Base-by-base conservation (phyloP, 1,140 invertebrate genomes). In the Helicorthomorpha holstii region DNA sequence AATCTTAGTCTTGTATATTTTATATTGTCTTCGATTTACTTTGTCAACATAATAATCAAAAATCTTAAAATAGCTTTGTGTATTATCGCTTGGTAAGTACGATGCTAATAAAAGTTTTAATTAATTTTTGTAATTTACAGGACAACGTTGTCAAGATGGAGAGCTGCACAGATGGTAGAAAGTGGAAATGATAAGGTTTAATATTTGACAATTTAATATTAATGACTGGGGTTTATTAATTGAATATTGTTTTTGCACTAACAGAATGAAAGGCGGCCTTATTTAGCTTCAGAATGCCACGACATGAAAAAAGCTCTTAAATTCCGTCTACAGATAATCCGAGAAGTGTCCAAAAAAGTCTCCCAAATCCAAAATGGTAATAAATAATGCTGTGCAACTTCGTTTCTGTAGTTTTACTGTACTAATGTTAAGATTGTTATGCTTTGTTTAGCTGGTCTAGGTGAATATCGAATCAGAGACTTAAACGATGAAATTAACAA, bases 401-500 rank as follows among this genome's bases (percentile, higher is more conserved):
- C n/a, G n/a, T n/a, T n/a, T n/a, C n/a, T n/a, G n/a, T n/a, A n/a
- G n/a, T n/a, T n/a, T n/a, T n/a, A n/a, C n/a, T n/a, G n/a, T n/a
- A n/a, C n/a, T n/a, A n/a, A n/a, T n/a, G 7, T 34, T 16, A 34
- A 7, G 29, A 34, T 34, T 34, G 7, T 7, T 34, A 16, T 34
- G 7, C 29, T 57, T 56, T 57, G 64, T 69, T 34, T 57, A 84
- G 94, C 96, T 61, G 95, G 95, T 58, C 73, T 99, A 0, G 95
- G 95, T 1, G 96, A 99, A 72, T 98, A 96, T 65, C 78, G 94
- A 34, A 91, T 99, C 57, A 73, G 96, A 27, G 96, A 99, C 69
- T 69, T 99, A 1, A 99, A 99, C 67, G 96, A 99, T 73, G 95
- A 99, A 71, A 99, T 99, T 51, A 99, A 99, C 65, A 98, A 98